Evolutionary conservation across 2,797 vertebrate genomes (phyloP), one percentile per base, ranked within the genome.

Genomic region (Pangasius larnaudii): DNA sequence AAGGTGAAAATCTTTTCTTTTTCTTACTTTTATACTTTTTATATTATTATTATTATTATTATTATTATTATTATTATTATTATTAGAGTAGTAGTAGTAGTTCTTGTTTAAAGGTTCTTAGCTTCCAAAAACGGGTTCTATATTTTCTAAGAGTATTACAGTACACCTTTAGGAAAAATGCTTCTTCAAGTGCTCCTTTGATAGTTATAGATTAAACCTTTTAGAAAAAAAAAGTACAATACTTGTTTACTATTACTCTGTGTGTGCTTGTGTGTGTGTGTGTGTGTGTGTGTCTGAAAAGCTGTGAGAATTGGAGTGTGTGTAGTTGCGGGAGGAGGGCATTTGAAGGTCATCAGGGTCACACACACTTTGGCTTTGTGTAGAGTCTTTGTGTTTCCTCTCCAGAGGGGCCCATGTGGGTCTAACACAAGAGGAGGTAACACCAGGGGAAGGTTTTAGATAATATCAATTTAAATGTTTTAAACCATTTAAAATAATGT

Each of bases 311-410:
- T 16, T 79, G 42, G 58, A 33, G 49, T 71, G n/a, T 82, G 85
- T 67, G 53, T 49, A 39, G 24, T 18, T 72, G 42, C 33, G 46
- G n/a, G 58, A 51, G 77, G 77, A 49, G 33, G 80, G 30, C 46
- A 65, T 58, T 30, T 46, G 9, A 56, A 63, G 85, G 90, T 89
- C 88, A 91, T 74, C 2, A 61, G 85, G 92, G 93, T 91, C 91
- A 90, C 82, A 84, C 46, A 88, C 90, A 91, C 84, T 92, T 89
- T 92, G 90, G 88, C 91, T 94, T 94, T 94, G 93, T 95, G 91
- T 91, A 16, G 83, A 63, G 61, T 87, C 80, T 88, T 83, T 92
- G 84, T 89, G 89, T 91, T 95, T 94, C 93, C 94, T 93, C 91
- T 93, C 30, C 7, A 27, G 53, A 85, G 92, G 93, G 92, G 94